Evolutionary conservation across 2,113 vertebrate species (phyloP).

Genomic region (Vulpes vulpes): DNA sequence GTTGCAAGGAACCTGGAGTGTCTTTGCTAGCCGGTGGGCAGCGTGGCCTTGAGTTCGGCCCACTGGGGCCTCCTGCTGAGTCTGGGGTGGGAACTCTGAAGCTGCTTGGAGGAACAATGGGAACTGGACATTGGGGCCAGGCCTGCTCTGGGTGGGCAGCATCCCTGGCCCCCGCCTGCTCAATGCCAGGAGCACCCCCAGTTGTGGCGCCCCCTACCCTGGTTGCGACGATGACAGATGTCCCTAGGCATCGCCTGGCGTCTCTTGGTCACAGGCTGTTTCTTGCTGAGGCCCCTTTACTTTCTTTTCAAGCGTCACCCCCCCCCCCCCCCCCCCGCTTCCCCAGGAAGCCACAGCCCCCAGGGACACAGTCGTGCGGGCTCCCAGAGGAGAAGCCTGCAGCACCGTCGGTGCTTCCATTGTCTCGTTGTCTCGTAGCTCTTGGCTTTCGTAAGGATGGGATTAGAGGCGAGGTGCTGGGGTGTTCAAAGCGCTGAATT

Average conservation of each 20-base stretch:
- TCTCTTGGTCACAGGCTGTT: rapidly evolving
- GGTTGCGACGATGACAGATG: rapidly evolving
- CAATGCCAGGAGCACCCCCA: neutral
- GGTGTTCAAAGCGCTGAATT: no score
- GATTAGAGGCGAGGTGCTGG: neutral
- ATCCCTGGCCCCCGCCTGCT: neutral
- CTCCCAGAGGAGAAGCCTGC: neutral
- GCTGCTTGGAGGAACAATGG: neutral
- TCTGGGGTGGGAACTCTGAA: neutral
- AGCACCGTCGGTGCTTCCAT: neutral
- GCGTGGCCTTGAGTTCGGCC: neutral
- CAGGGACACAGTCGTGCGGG: no score
- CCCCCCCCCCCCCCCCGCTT: neutral
- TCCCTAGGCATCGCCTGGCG: neutral
- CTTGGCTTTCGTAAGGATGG: neutral
- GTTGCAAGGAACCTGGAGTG: rapidly evolving
- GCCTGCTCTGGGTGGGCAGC: no score
- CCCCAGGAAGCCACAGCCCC: neutral
- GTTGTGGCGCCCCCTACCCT: neutral
- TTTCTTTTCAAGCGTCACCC: neutral
- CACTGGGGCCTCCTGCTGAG: neutral
- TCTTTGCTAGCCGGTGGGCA: neutral
- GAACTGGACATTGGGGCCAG: rapidly evolving
- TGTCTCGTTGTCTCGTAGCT: neutral
- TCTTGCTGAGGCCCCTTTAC: neutral